Base-by-base conservation (phyloP, 37 sponge, comb jelly and placozoan genomes). In the Axinella damicornis region DNA sequence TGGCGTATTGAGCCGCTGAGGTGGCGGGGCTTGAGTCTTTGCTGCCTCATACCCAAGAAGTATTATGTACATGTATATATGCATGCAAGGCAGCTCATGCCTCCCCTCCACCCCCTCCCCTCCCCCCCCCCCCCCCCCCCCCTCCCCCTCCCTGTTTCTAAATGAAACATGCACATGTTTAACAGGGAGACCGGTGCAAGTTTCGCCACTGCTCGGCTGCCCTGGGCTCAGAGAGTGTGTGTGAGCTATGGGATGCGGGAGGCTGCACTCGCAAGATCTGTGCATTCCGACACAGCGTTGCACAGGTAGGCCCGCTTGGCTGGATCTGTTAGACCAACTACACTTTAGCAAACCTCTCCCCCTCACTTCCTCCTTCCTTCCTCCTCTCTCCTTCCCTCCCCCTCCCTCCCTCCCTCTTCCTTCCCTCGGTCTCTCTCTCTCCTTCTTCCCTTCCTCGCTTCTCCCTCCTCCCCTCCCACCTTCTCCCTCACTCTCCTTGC, bases 121-220 rank as follows among this genome's bases (percentile, higher is more conserved):
- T 72, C 53, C 37, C 53, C 16, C 46, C 21, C 15, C 21, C 53
- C 40, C 15, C 30, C 53, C 2, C 53, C 2, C 53, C 2, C 11
- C 15, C 73, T 40, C 73, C 9, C 53, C 37, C 53, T 40, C 75
- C 5, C 58, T 6, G 34, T 25, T 33, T 11, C 63, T 38, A 37
- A 15, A 30, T 40, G 13, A 61, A 4, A 61, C 62, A 61, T 12
- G 5, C 40, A 15, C 28, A n/a, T n/a, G n/a, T 1, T n/a, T 41
- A 5, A 17, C 81, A 93, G 94, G 94, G 94, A 34, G 74, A 82
- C 46, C 16, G 58, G 32, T 93, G 94, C 31, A 70, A 65, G 34
- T 93, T 87, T 54, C 73, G 94, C 2, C 94, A 93, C 74, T 82
- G 90, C 71, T 88, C 90, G 21, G 90, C 94, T 38, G 94, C 94